Percentiles rank a stretch among this genome's conserved stretches.
phyloP scores from a whole-genome alignment of 2,888 invertebrate species.

The Leucania comma region DNA sequence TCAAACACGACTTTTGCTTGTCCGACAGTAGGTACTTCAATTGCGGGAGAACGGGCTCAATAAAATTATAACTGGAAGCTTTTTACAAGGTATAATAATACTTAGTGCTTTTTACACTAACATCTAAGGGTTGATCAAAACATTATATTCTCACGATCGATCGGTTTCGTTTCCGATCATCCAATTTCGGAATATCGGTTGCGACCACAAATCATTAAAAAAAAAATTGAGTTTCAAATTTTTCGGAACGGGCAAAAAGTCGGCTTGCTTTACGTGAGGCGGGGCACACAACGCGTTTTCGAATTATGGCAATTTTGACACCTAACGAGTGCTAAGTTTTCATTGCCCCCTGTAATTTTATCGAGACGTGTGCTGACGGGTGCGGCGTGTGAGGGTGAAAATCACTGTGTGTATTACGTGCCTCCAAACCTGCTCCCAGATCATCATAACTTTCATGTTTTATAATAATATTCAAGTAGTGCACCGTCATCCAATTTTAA shows the following conservation, averaged over 20 bases:
- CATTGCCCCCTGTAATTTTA: slow-evolving; percentile 85
- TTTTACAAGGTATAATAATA: slow-evolving; percentile 32
- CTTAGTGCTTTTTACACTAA: slow-evolving; percentile 52
- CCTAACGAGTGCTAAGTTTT: slow-evolving; percentile 89
- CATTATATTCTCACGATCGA: slow-evolving; percentile 87
- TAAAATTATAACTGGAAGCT: slow-evolving; percentile 49
- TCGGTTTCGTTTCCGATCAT: slow-evolving; percentile 83
- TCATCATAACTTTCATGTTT: slow-evolving; percentile 85
- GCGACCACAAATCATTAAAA: slow-evolving; percentile 89
- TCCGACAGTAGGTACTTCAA: neutral
- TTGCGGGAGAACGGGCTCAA: slow-evolving; percentile 32
- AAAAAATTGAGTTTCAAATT: slow-evolving; percentile 81
- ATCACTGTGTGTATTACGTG: slow-evolving; percentile 78
- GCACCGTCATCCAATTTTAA: slow-evolving; percentile 86
- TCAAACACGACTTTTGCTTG: neutral
- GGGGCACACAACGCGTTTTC: slow-evolving; percentile 81
- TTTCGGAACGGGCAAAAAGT: slow-evolving; percentile 86
- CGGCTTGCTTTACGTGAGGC: slow-evolving; percentile 86
- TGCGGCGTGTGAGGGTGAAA: slow-evolving; percentile 67
- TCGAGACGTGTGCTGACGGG: slow-evolving; percentile 80
- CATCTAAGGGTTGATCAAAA: slow-evolving; percentile 69
- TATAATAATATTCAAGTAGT: slow-evolving; percentile 83
- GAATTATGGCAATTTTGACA: slow-evolving; percentile 91
- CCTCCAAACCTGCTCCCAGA: slow-evolving; percentile 74
- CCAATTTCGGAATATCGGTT: slow-evolving; percentile 88